Evolutionary conservation across 2,888 invertebrate genomes (phyloP).

Genomic region (Callosobruchus maculatus): DNA sequence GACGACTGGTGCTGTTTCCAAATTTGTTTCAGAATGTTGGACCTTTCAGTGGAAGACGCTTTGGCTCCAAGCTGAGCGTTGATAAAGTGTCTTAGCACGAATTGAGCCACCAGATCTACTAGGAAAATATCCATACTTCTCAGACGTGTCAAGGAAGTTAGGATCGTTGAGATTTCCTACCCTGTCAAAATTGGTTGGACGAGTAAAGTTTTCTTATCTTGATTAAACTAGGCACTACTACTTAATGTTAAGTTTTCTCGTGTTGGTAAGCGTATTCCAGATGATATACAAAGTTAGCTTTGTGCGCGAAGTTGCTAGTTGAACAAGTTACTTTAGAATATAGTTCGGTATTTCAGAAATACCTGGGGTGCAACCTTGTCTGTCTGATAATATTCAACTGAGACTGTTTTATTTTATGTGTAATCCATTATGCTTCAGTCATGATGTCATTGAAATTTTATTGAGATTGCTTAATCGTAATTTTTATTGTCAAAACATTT

Average conservation of each 20-base stretch:
- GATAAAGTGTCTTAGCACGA: no score
- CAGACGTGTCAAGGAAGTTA: background rate
- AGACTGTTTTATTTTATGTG: background rate
- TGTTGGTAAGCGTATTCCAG: constrained; percentile 2
- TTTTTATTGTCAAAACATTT: constrained; percentile 12
- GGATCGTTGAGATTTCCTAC: background rate
- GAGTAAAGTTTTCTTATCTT: background rate
- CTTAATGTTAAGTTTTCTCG: background rate
- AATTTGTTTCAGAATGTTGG: no score
- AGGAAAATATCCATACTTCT: background rate
- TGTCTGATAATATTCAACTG: background rate
- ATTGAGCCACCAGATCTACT: background rate
- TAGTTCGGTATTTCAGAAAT: background rate
- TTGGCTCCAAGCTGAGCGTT: no score
- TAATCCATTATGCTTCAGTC: background rate
- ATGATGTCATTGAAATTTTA: no score
- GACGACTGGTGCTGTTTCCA: no score
- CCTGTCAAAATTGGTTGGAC: background rate
- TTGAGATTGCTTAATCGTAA: constrained; percentile 13
- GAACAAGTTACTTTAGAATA: constrained; percentile 1
- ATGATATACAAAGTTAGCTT: background rate
- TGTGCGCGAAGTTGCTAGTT: background rate
- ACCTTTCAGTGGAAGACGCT: no score
- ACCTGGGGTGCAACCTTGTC: background rate
- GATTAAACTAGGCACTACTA: constrained; percentile 1